These are phyloP conservation scores for Coccyzus lansbergi DNA, from an alignment of 2,797 vertebrate genomes.

Conservation along the genomic window DNA sequence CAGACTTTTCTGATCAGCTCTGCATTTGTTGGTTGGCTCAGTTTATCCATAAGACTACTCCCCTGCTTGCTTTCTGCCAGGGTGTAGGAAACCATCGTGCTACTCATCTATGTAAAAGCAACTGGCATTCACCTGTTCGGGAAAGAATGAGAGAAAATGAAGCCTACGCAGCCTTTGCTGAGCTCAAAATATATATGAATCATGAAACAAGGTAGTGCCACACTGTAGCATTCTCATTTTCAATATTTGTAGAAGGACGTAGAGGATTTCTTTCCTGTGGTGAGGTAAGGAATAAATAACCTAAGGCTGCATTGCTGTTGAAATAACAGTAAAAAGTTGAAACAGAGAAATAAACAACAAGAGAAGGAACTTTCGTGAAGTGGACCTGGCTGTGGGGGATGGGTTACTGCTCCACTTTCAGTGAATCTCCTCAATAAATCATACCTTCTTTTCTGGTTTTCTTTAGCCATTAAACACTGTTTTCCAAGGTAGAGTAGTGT, in stretches of 20 bases:
- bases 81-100: not conserved
- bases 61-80: not conserved
- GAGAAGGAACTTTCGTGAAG: not conserved
- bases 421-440: not conserved
- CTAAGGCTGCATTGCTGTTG: not conserved
- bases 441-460: not conserved
- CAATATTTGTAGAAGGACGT: not conserved
- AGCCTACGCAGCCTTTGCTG: not conserved
- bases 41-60: accelerated
- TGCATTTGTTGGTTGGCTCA: accelerated
- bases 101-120: not conserved
- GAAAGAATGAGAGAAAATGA: not conserved
- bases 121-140: accelerated
- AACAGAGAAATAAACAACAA: not conserved
- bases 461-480: not conserved
- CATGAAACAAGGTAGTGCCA: not conserved
- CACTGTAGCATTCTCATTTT: not conserved
- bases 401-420: not conserved
- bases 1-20: not conserved
- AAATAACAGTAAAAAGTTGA: not conserved
- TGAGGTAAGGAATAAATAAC: not conserved
- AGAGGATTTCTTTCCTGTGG: not conserved
- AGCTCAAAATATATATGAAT: not conserved
- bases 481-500: not conserved
- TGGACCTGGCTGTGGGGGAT: not conserved